These are phyloP conservation scores for Megalonaias nervosa DNA, from an alignment of 1,140 invertebrate genomes.

Conservation along the genomic window DNA sequence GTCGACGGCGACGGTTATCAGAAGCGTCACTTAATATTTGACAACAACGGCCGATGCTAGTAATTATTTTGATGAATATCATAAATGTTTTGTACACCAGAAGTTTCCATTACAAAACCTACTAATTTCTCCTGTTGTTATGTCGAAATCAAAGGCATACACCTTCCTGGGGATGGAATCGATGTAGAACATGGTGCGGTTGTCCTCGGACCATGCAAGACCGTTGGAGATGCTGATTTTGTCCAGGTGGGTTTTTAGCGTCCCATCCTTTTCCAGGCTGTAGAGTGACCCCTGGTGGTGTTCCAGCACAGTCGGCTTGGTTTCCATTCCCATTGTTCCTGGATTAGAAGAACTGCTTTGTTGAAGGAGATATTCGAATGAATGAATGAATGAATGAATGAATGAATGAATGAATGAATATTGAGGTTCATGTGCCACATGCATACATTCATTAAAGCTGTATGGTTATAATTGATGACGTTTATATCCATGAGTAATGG, in stretches of 20 bases:
- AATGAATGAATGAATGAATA: too few species aligned
- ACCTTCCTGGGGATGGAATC: constrained; percentile 70
- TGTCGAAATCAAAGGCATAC: constrained; percentile 82
- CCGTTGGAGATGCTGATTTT: constrained; percentile 32
- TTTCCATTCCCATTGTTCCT: constrained; percentile 30
- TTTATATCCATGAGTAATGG: too few species aligned
- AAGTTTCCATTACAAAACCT: constrained; percentile 59
- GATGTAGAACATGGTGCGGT: constrained; percentile 75
- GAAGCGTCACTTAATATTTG: too few species aligned
- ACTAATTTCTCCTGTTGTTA: constrained; percentile 79
- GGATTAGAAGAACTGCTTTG: neutral
- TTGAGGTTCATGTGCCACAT: too few species aligned
- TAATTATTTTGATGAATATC: too few species aligned
- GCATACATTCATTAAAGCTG: too few species aligned
- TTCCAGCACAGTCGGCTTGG: constrained; percentile 3
- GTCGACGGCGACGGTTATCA: too few species aligned
- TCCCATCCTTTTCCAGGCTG: constrained; percentile 25
- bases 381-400: too few species aligned
- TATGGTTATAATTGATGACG: too few species aligned
- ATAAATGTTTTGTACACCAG: too few species aligned
- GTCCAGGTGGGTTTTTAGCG: constrained; percentile 22
- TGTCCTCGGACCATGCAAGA: constrained; percentile 82
- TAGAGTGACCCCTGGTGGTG: constrained; percentile 15
- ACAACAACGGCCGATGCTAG: too few species aligned
- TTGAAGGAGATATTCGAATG: too few species aligned